phyloP scores from a whole-genome alignment of 2,888 invertebrate genomes.

The Dryobota labecula region DNA sequence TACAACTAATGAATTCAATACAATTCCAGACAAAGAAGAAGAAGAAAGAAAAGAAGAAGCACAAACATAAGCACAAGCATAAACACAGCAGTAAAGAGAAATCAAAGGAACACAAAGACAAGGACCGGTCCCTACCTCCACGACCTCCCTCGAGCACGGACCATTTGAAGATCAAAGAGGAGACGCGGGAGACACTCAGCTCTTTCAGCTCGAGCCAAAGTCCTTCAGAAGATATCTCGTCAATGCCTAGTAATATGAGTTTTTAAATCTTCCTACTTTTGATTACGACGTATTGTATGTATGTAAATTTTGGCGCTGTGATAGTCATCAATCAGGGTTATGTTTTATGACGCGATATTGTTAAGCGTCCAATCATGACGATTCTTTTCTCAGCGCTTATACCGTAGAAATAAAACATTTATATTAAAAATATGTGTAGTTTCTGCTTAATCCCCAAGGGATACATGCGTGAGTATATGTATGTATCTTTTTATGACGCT shows the following conservation, averaged over 20 bases:
- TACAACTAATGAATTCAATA: neutral
- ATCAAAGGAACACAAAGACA: conserved; percentile 88
- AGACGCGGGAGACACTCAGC: conserved; percentile 94
- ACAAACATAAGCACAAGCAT: conserved; percentile 98
- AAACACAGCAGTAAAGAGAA: conserved; percentile 92
- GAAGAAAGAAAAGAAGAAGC: conserved; percentile 94
- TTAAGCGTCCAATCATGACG: neutral
- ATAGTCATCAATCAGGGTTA: neutral
- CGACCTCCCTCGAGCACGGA: conserved; percentile 84
- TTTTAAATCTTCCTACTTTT: conserved; percentile 68
- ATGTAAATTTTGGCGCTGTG: conserved; percentile 1
- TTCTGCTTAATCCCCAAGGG: neutral
- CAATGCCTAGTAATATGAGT: conserved; percentile 86
- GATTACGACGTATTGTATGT: neutral
- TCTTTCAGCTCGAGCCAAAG: conserved; percentile 94
- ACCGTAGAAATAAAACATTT: neutral
- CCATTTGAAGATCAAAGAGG: conserved; percentile 92
- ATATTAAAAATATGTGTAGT: neutral
- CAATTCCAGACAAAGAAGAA: conserved; percentile 91
- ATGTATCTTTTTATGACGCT: neutral
- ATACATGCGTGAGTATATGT: neutral
- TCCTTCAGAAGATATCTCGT: conserved; percentile 90
- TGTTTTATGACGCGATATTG: conserved; percentile 1
- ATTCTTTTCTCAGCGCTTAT: neutral
- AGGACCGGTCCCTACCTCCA: conserved; percentile 71